Percentiles rank a stretch among this genome's conserved stretches.
Evolutionary conservation across 2,113 vertebrate genomes (phyloP).

Genomic region (Dromaius novaehollandiae): DNA sequence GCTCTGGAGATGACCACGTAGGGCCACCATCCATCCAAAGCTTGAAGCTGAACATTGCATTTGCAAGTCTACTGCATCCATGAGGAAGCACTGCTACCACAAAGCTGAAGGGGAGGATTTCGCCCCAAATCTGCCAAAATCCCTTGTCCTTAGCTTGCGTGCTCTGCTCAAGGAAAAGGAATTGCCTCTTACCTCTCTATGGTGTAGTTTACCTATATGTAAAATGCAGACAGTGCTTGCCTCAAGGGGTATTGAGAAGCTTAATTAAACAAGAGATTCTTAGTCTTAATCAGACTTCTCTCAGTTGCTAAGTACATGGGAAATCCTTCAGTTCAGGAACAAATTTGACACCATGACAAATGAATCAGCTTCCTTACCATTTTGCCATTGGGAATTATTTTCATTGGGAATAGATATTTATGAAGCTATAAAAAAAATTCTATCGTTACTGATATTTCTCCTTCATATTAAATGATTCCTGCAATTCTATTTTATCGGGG

Average conservation of each 20-base stretch:
- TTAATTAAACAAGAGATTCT: slow-evolving; percentile 52
- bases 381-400: slow-evolving; percentile 37
- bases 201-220: slow-evolving; percentile 26
- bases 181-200: not conserved
- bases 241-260: not conserved
- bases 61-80: rapidly evolving
- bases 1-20: rapidly evolving
- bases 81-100: not conserved
- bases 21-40: rapidly evolving
- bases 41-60: not conserved
- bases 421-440: not conserved
- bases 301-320: slow-evolving; percentile 20
- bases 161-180: not conserved
- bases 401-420: not conserved
- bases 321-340: slow-evolving; percentile 41
- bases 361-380: not conserved
- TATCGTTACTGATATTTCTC: not conserved
- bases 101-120: not conserved
- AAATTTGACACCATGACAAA: slow-evolving; percentile 52
- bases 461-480: not conserved
- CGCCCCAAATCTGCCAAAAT: not conserved
- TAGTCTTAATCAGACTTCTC: slow-evolving; percentile 44
- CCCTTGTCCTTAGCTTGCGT: not conserved
- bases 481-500: not conserved
- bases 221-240: slow-evolving; percentile 24